Base-by-base conservation (phyloP, 1,140 invertebrate genomes). In the Zaprionus gabonicus region DNA sequence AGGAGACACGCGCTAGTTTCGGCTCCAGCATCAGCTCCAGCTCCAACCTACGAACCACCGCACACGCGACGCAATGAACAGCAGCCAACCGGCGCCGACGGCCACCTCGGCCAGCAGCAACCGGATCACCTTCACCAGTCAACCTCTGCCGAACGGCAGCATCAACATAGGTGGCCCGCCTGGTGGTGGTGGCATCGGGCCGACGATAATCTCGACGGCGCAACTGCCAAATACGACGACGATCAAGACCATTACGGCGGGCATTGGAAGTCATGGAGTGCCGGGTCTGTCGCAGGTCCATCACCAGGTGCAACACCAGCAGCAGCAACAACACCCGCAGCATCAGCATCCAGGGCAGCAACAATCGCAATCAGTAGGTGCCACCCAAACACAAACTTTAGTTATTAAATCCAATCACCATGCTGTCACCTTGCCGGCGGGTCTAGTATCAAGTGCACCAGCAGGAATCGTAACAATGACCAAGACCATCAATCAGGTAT, bases 61-160 rank as follows among this genome's bases (percentile, higher is more conserved):
- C 34, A 55, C 56, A 58, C 53, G 51, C 58, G 17, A 46, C 76
- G 77, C 55, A 74, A 92, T 92, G 91, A 92, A 92, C 76, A 85
- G 78, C 58, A 92, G 88, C 76, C 91, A 92, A 71, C 71, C 83
- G 69, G 80, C 90, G 56, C 59, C 75, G 41, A 57, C 71, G 60
- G 59, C 79, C 44, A 65, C 76, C 51, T 71, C 82, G 66, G 73
- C 80, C 31, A 49, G 58, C 53, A 82, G 87, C 44, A 93, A 92
- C 80, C 91, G 93, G 67, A 93, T 95, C 53, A 93, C 94, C 34
- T 94, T 94, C 81, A 92, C 93, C 46, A 93, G 93, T 70, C 94
- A 94, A 91, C 93, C 94, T 74, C 77, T 95, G 80, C 93, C 94
- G 75, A 95, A 95, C 93, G 94, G 95, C 82, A 95, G 94, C 71